A percentile compares a stretch with the other conserved stretches of the same genome.
These are phyloP conservation scores for Meda fulgida DNA, from an alignment of 2,797 vertebrate genomes.

Conservation along the genomic window DNA sequence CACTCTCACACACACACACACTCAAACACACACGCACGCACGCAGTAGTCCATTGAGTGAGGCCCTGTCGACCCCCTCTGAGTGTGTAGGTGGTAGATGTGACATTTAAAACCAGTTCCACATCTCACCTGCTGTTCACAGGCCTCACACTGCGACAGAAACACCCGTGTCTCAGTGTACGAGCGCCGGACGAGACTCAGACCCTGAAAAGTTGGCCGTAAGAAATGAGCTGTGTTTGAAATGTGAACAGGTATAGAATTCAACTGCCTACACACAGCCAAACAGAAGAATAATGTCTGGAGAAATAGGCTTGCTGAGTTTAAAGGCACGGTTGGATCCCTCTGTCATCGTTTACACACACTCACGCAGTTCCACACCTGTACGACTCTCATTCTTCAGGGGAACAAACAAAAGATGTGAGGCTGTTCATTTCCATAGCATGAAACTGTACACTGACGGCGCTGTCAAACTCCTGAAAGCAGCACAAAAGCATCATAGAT, in stretches of 20 bases:
- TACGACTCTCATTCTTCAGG: not conserved
- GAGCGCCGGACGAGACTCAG: not conserved
- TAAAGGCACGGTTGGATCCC: not conserved
- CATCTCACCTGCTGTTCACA: constrained; percentile 63
- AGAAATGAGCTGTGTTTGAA: not conserved
- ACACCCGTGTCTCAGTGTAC: constrained; percentile 13
- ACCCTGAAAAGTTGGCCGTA: not conserved
- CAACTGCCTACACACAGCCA: not conserved
- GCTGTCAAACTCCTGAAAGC: not conserved
- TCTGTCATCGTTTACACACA: constrained; percentile 10
- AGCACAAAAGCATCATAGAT: not conserved
- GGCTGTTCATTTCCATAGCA: not conserved
- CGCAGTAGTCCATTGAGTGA: constrained; percentile 34
- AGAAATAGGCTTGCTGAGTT: not conserved
- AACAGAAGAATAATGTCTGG: not conserved
- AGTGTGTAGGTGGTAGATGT: constrained; percentile 55
- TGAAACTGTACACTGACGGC: not conserved
- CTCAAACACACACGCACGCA: too few relatives aligned
- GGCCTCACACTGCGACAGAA: constrained; percentile 30
- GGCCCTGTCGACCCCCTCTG: constrained; percentile 32
- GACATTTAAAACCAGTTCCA: constrained; percentile 64
- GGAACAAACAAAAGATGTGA: not conserved
- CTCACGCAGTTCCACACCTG: not conserved
- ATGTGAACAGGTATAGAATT: not conserved
- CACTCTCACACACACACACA: too few relatives aligned